Conservation (phyloP, 2,113 vertebrate species). For the Ellobius talpinus region DNA sequence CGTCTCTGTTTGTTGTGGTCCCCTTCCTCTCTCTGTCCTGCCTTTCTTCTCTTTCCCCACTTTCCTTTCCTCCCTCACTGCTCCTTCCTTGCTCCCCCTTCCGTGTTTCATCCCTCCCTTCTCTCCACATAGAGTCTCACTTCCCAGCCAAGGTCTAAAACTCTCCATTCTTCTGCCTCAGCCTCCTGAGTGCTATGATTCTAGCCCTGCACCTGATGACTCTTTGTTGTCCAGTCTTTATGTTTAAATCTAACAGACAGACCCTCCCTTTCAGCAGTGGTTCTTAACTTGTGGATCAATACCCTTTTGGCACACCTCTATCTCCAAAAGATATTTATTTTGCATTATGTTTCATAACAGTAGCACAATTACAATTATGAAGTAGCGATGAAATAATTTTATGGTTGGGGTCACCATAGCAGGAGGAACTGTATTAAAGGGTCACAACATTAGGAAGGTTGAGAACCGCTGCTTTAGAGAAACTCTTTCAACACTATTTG, state of each 20-base stretch:
- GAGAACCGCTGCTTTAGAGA: not conserved
- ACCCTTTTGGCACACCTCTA: not conserved
- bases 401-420: not conserved
- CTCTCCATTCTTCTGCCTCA: not conserved
- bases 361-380: not conserved
- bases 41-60: too few relatives aligned
- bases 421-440: not conserved
- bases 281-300: not conserved
- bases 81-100: too few relatives aligned
- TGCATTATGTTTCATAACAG: not conserved
- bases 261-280: not conserved
- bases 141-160: not conserved
- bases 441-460: not conserved
- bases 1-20: not conserved
- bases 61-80: too few relatives aligned
- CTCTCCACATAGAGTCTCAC: not conserved
- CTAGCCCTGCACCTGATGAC: not conserved
- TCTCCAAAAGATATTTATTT: not conserved
- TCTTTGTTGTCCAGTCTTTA: not conserved
- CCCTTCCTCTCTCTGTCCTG: not conserved
- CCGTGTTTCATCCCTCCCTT: not conserved
- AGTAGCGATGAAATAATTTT: not conserved
- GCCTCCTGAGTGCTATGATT: not conserved
- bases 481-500: slow-evolving; percentile 30
- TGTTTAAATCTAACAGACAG: not conserved